phyloP scores from a whole-genome alignment of 1,140 invertebrate species.

The Scylla paramamosain region DNA sequence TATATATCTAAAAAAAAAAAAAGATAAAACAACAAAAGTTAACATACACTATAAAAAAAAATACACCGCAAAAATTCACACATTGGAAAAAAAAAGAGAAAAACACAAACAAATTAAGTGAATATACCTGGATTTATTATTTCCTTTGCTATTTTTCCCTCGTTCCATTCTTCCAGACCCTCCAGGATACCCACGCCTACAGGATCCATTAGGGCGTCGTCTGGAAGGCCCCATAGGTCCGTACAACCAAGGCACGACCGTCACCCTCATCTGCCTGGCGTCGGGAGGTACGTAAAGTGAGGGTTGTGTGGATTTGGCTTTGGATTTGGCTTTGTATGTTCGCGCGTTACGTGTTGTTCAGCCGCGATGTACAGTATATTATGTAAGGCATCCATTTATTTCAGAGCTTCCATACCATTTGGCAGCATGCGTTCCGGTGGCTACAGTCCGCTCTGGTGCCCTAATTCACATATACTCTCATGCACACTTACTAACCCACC shows the following conservation, averaged over 20 bases:
- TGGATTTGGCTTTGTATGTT: too few relatives aligned
- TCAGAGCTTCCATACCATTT: background rate
- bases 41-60: too few relatives aligned
- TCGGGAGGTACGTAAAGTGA: background rate
- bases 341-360: background rate
- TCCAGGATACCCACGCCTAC: background rate
- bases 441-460: background rate
- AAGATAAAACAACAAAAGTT: too few relatives aligned
- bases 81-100: too few relatives aligned
- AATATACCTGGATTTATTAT: background rate
- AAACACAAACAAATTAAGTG: background rate
- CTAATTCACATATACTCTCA: background rate
- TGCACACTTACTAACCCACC: background rate
- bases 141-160: background rate
- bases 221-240: conserved; percentile 28
- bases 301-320: background rate
- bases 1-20: too few relatives aligned
- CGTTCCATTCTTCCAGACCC: background rate
- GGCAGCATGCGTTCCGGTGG: background rate
- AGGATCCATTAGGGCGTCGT: background rate
- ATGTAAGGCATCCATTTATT: background rate
- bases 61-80: too few relatives aligned
- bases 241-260: background rate
- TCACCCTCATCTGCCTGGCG: background rate
- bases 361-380: background rate